Percentiles rank a stretch among this genome's conserved stretches.
phyloP scores from a whole-genome alignment of 2,797 vertebrate species.

The Arctocebus calabarensis region DNA sequence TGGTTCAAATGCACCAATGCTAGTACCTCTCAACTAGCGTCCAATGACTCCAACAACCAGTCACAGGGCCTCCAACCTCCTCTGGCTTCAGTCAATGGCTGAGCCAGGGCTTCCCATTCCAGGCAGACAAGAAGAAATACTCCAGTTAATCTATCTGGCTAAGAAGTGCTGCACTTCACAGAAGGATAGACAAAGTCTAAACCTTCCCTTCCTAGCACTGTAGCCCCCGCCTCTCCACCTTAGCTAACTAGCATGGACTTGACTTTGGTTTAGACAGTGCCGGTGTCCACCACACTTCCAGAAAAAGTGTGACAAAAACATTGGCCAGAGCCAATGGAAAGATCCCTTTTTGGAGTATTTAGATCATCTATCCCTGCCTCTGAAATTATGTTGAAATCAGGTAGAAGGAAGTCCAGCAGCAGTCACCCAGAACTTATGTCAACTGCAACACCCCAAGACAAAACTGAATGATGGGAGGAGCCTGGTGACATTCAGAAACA shows the following conservation, averaged over 20 bases:
- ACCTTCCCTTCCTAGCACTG: not conserved
- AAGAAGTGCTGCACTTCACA: not conserved
- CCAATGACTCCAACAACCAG: not conserved
- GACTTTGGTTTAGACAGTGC: not conserved
- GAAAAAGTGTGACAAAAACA: not conserved
- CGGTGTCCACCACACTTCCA: not conserved
- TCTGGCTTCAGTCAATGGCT: not conserved
- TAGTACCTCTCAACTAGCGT: not conserved
- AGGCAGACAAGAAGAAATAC: slow-evolving; percentile 1
- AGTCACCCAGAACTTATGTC: not conserved
- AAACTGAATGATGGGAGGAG: not conserved
- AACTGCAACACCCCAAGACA: not conserved
- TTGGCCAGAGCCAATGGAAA: not conserved
- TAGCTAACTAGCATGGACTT: not conserved
- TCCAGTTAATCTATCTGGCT: not conserved
- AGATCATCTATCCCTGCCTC: not conserved
- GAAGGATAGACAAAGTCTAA: not conserved
- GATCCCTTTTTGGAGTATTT: not conserved
- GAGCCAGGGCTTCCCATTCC: not conserved
- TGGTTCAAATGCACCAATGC: not conserved
- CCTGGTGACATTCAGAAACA: not conserved
- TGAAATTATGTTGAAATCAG: not conserved
- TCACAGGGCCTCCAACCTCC: not conserved
- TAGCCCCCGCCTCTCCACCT: not conserved
- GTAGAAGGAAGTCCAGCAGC: not conserved